Evolutionary conservation across 1,140 invertebrate genomes (phyloP).

Genomic region (Scaptomyza pallida): DNA sequence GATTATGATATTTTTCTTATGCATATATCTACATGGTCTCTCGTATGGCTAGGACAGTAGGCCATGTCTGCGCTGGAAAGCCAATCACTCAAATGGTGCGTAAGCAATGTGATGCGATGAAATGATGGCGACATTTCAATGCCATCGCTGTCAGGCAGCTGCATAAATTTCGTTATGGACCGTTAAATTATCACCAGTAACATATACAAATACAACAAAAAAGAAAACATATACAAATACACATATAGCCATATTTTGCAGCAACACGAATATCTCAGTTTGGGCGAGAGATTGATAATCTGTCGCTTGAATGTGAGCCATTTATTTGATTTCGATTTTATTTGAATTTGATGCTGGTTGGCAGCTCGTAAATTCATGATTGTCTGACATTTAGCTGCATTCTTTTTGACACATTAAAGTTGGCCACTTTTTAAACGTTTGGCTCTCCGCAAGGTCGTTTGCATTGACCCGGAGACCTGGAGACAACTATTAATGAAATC

Average conservation of each 20-base stretch:
- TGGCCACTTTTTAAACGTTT: constrained; percentile 12
- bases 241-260: constrained; percentile 72
- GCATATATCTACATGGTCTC: background rate
- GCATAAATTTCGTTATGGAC: constrained; percentile 62
- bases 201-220: background rate
- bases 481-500: constrained; percentile 65
- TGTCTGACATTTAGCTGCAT: constrained; percentile 18
- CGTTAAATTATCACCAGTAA: constrained; percentile 63
- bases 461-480: constrained; percentile 54
- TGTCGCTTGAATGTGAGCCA: constrained; percentile 48
- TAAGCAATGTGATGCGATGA: constrained; percentile 52
- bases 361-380: constrained; percentile 52
- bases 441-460: constrained; percentile 47
- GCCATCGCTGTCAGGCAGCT: constrained; percentile 25
- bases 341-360: constrained; percentile 39
- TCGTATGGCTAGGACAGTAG: background rate
- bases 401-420: constrained; percentile 30
- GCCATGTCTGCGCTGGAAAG: constrained; percentile 44
- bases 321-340: constrained; percentile 68
- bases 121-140: constrained; percentile 60
- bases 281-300: constrained; percentile 44
- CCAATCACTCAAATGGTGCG: constrained; percentile 64
- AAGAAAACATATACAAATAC: constrained; percentile 22
- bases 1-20: constrained; percentile 46
- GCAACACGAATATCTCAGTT: constrained; percentile 35